Base-by-base conservation (phyloP, 2,797 vertebrate genomes). In the Siniperca undulata region DNA sequence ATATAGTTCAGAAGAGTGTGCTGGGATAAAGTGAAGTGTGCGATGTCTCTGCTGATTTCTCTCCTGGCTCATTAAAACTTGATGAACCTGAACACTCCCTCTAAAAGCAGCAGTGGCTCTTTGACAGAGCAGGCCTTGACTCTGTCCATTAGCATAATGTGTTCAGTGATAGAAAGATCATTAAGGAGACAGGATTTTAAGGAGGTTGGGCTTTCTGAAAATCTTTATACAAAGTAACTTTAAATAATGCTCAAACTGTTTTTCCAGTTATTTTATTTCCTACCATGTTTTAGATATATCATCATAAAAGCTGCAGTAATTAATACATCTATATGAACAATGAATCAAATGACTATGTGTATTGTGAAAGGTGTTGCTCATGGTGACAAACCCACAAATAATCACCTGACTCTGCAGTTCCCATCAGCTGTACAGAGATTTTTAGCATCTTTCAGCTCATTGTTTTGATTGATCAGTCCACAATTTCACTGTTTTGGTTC, bases 41-140 rank as follows among this genome's bases (percentile, higher is more conserved):
- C 46, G 44, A 74, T 55, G 86, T 88, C 91, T 87, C 83, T 56
- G 78, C 80, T 67, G 86, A 90, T 88, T 92, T 86, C 88, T 92
- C 89, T 85, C 74, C 52, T 22, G 61, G 77, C 90, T 93, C 93
- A 92, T 94, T 94, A 94, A 94, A 94, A 89, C 88, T 90, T 91
- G 89, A 94, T 92, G 88, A 92, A 91, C 82, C 85, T 83, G 82
- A 90, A 93, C 89, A 88, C 89, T 91, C 87, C 83, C 80, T 90
- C 81, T 93, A 89, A 93, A 91, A 92, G 89, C 90, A 90, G 88
- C 80, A 50, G 84, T 68, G 40, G 83, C 84, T 87, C 80, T 92
- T 55, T 85, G 89, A 90, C 86, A 70, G 84, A 84, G 69, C 66
- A 11, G 79, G 81, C 56, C 88, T 79, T 53, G 79, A 83, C 80